Evolutionary conservation across 2,113 vertebrate genomes (phyloP).

Genomic region (Prionailurus bengalensis): DNA sequence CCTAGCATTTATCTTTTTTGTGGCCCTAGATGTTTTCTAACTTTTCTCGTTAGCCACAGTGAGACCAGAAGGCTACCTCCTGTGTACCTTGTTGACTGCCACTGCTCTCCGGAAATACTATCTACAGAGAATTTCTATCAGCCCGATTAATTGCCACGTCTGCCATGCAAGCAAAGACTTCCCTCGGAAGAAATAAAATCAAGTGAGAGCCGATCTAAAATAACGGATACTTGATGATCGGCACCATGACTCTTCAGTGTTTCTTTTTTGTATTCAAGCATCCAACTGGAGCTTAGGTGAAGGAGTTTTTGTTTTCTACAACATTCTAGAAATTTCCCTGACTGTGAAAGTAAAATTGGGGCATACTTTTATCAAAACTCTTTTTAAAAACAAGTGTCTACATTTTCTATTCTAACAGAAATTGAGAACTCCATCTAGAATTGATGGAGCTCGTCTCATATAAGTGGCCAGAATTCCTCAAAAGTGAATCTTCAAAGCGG

Average conservation of each 20-base stretch:
- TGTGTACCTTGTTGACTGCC: background rate
- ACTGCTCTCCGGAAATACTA: background rate
- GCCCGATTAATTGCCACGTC: background rate
- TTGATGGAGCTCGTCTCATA: background rate
- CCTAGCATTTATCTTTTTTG: background rate
- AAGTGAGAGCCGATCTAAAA: background rate
- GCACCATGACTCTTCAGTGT: background rate
- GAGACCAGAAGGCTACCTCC: background rate
- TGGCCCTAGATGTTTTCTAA: slow-evolving; percentile 19
- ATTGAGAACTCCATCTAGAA: background rate
- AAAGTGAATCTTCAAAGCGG: background rate
- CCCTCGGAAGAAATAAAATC: slow-evolving; percentile 4
- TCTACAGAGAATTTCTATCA: background rate
- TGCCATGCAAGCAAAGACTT: background rate
- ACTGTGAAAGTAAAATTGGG: slow-evolving; percentile 43
- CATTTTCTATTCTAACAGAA: background rate
- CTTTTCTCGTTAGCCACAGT: background rate
- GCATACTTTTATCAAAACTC: background rate
- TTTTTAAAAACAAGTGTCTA: slow-evolving; percentile 21
- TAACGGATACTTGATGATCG: background rate
- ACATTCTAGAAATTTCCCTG: slow-evolving; percentile 4
- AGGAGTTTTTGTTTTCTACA: background rate
- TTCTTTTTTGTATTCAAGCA: background rate
- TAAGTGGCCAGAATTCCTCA: background rate
- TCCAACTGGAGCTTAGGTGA: background rate